Conservation (phyloP, 1,140 invertebrate genomes). For the Tetramorium parvispinum region DNA sequence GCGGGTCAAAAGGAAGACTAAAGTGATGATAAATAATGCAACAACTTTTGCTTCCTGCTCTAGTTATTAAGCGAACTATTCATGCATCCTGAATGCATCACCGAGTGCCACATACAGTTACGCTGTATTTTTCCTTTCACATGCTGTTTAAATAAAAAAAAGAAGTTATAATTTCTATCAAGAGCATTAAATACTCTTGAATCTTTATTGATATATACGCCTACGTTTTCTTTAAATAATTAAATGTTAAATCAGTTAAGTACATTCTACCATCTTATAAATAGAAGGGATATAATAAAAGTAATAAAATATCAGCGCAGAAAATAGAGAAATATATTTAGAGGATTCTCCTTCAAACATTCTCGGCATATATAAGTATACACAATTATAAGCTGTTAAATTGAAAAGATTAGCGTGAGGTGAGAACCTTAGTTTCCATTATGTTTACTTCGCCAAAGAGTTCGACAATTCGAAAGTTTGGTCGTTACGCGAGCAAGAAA, state of each 20-base stretch:
- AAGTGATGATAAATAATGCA: slow-evolving; percentile 62
- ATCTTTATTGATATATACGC: not conserved
- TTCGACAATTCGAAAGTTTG: slow-evolving; percentile 28
- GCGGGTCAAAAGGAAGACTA: slow-evolving; percentile 17
- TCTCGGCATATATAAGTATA: not conserved
- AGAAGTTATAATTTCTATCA: not conserved
- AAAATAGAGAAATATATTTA: not conserved
- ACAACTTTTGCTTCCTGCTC: slow-evolving; percentile 49
- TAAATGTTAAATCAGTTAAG: not conserved
- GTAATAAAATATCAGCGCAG: not conserved
- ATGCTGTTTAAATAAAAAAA: not conserved
- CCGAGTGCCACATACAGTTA: not conserved
- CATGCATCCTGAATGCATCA: slow-evolving; percentile 41
- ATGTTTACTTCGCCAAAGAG: slow-evolving; percentile 24
- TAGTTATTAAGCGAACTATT: slow-evolving; percentile 58
- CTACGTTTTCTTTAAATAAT: not conserved
- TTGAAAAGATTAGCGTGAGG: slow-evolving; percentile 23
- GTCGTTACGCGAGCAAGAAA: not conserved
- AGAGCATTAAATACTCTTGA: not conserved
- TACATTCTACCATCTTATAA: not conserved
- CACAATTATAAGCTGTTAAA: not conserved
- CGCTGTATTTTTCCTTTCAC: not conserved
- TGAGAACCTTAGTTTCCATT: not conserved
- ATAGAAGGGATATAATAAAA: not conserved
- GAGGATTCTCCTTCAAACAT: not conserved